Conservation (phyloP, 2,113 vertebrate species). For the Pipra filicauda region DNA sequence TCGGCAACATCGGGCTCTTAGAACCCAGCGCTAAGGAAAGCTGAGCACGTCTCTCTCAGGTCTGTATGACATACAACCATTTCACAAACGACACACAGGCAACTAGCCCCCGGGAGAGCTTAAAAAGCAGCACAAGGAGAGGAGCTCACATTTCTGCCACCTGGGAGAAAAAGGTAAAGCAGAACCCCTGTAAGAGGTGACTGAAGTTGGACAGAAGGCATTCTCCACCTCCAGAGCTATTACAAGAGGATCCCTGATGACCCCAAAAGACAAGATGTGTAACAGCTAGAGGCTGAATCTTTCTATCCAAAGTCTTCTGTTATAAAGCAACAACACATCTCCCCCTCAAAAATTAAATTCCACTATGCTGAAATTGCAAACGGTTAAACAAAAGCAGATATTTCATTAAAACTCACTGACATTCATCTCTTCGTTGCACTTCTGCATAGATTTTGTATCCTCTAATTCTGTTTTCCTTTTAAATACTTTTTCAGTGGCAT, state of each 20-base stretch:
- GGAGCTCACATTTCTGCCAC: not conserved
- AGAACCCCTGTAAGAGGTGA: not conserved
- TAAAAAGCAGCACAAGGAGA: not conserved
- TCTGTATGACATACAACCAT: not conserved
- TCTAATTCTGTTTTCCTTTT: not conserved
- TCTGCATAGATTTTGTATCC: not conserved
- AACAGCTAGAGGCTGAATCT: not conserved
- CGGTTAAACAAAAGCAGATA: not conserved
- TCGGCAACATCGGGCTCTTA: conserved; percentile 15
- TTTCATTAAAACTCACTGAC: not conserved
- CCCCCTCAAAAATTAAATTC: not conserved
- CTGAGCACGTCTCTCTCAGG: not conserved
- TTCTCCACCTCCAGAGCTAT: not conserved
- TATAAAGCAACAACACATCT: not conserved
- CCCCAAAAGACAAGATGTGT: not conserved
- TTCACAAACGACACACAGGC: not conserved
- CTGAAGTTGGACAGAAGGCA: not conserved
- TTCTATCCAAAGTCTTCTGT: not conserved
- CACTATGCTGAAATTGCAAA: not conserved
- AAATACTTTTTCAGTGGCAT: not conserved
- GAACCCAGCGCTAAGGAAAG: not conserved
- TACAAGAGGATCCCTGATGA: not conserved
- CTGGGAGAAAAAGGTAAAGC: not conserved
- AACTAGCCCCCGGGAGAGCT: not conserved
- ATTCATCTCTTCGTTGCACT: not conserved